Conservation (phyloP, 35 echinoderm and acorn worm species). For the Chiridota heheva region DNA sequence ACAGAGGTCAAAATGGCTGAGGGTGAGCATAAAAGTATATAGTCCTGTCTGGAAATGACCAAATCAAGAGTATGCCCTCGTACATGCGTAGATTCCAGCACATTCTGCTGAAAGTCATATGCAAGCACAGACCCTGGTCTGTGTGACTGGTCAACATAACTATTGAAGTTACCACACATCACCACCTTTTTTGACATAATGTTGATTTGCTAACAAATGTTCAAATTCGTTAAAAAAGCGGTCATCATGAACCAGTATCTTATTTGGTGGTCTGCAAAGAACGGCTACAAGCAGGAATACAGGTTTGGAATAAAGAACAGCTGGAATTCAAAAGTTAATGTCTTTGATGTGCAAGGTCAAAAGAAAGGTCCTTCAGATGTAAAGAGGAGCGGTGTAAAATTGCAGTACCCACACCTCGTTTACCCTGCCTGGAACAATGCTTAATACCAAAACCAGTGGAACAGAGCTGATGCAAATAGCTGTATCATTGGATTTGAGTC, state of each 20-base stretch:
- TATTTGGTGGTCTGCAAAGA: constrained; percentile 24
- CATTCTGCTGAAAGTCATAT: constrained; percentile 23
- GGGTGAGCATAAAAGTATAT: too few relatives aligned
- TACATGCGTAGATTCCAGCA: constrained; percentile 9
- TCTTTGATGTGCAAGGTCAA: background rate
- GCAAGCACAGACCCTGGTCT: constrained; percentile 5
- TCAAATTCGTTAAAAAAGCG: constrained; percentile 20
- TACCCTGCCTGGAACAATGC: background rate
- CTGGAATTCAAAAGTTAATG: constrained; percentile 19
- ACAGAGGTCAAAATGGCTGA: too few relatives aligned
- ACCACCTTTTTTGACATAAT: background rate
- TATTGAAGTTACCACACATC: constrained; percentile 38
- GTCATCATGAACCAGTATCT: background rate
- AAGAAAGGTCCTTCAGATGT: constrained; percentile 14
- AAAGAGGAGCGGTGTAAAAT: constrained; percentile 10
- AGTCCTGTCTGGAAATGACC: background rate
- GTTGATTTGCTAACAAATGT: background rate
- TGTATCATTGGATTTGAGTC: constrained; percentile 2
- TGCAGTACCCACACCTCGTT: background rate
- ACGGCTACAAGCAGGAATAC: constrained; percentile 2
- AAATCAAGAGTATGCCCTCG: constrained; percentile 21
- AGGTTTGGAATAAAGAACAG: background rate
- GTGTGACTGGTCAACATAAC: constrained; percentile 14
- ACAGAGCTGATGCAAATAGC: constrained; percentile 1
- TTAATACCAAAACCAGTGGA: constrained; percentile 8